These are phyloP conservation scores for Diploscapter pachys DNA, from an alignment of 1,140 invertebrate species.

Conservation along the genomic window DNA sequence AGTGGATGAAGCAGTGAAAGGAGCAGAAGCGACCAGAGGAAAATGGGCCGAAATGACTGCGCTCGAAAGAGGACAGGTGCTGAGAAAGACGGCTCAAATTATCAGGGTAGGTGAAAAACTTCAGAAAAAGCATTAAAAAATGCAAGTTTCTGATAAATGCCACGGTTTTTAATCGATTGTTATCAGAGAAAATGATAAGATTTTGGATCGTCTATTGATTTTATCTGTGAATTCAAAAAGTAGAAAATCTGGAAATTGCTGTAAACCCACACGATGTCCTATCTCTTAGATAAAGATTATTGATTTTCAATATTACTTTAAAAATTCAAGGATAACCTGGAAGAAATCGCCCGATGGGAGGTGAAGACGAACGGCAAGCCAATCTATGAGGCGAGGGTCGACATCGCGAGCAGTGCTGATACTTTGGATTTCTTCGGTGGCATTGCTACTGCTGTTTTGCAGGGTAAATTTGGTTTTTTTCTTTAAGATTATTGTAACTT, in stretches of 20 bases:
- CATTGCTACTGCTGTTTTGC: constrained; percentile 43
- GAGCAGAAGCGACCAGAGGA: constrained; percentile 28
- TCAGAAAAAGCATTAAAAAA: too few relatives aligned
- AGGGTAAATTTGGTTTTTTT: constrained; percentile 22
- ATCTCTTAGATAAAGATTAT: too few relatives aligned
- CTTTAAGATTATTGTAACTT: too few relatives aligned
- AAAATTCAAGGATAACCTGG: constrained; percentile 38
- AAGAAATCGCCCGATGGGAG: constrained; percentile 44
- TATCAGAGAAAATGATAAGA: too few relatives aligned
- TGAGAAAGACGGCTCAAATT: constrained; percentile 40
- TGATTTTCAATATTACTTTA: too few relatives aligned
- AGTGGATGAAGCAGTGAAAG: constrained; percentile 37
- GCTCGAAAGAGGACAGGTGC: constrained; percentile 43
- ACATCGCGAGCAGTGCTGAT: constrained; percentile 43
- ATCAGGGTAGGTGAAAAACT: constrained; percentile 33
- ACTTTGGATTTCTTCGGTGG: constrained; percentile 48
- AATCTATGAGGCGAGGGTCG: constrained; percentile 44
- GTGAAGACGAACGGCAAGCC: constrained; percentile 46
- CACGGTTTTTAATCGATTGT: too few relatives aligned
- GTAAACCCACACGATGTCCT: too few relatives aligned
- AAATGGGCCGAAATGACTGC: constrained; percentile 38
- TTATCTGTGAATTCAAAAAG: too few relatives aligned
- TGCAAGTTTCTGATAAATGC: too few relatives aligned
- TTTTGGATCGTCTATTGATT: too few relatives aligned
- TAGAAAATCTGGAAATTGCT: too few relatives aligned